A percentile compares a stretch with the other conserved stretches of the same genome.
These are phyloP conservation scores for Clupea harengus DNA, from an alignment of 2,113 vertebrate species.

Conservation along the genomic window DNA sequence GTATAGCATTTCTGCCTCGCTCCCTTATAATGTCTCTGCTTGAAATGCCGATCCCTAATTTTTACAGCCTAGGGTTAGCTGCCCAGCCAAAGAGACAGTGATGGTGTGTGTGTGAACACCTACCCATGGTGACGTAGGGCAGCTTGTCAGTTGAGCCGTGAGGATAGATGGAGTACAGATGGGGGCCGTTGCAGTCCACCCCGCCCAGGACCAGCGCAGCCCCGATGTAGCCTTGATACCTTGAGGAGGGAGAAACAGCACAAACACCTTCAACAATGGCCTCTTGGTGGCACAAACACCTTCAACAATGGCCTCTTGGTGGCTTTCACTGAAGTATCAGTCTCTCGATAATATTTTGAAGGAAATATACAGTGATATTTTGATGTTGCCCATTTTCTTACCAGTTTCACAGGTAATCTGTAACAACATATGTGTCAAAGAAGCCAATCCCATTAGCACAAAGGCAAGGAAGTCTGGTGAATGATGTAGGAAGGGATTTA, in stretches of 20 bases:
- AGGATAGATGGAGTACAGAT: slow-evolving; percentile 97
- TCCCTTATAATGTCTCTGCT: too few relatives aligned
- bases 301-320: neutral
- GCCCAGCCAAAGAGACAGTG: neutral
- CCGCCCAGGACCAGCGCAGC: slow-evolving; percentile 92
- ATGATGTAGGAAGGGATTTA: too few relatives aligned
- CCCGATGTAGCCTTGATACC: slow-evolving; percentile 98
- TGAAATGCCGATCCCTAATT: too few relatives aligned
- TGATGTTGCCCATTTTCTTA: neutral
- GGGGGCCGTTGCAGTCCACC: slow-evolving; percentile 87
- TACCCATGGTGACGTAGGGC: slow-evolving; percentile 98
- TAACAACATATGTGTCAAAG: neutral
- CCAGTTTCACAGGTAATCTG: neutral
- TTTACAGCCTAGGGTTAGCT: too few relatives aligned
- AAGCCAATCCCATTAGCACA: too few relatives aligned
- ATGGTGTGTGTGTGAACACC: slow-evolving; percentile 51
- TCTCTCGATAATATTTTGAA: neutral
- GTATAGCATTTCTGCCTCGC: too few relatives aligned
- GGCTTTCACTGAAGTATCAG: neutral
- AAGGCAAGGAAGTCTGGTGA: too few relatives aligned
- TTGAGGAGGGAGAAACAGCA: slow-evolving; percentile 60
- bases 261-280: neutral
- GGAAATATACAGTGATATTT: neutral
- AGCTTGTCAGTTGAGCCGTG: slow-evolving; percentile 97
- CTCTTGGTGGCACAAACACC: neutral